Evolutionary conservation across 2,888 invertebrate species (phyloP).

Genomic region (Arge pagana): DNA sequence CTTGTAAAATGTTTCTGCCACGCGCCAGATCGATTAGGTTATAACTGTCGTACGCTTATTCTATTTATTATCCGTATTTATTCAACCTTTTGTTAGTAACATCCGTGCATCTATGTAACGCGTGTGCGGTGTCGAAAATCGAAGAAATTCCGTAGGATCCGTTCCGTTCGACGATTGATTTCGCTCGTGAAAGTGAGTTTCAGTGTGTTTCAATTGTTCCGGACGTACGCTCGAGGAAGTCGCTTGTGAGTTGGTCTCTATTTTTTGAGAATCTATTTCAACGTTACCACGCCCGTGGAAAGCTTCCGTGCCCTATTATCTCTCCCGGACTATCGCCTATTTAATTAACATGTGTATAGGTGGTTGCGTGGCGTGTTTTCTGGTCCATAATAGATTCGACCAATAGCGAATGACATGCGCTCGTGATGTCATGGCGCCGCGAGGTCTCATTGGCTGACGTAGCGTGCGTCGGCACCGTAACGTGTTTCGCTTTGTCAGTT

Average conservation of each 20-base stretch:
- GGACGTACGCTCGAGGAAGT: not conserved
- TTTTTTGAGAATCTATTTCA: not conserved
- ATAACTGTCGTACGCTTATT: constrained; percentile 43
- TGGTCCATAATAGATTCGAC: constrained; percentile 54
- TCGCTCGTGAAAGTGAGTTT: constrained; percentile 12
- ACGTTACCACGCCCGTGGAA: constrained; percentile 40
- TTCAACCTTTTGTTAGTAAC: not conserved
- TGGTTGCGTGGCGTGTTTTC: constrained; percentile 58
- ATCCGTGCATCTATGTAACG: not conserved
- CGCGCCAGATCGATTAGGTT: constrained; percentile 56
- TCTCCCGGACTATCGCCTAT: constrained; percentile 43
- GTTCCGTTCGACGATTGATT: constrained; percentile 5
- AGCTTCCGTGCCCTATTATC: constrained; percentile 36
- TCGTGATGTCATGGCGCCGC: constrained; percentile 49
- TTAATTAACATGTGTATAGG: constrained; percentile 54
- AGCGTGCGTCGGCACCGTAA: constrained; percentile 26
- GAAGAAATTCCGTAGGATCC: constrained; percentile 4
- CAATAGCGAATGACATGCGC: constrained; percentile 47
- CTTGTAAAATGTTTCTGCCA: constrained; percentile 56
- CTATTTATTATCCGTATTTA: not conserved
- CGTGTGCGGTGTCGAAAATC: constrained; percentile 1
- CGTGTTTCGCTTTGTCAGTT: constrained; percentile 26
- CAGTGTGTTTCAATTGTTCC: constrained; percentile 10
- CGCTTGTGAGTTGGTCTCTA: not conserved
- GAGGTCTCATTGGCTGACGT: constrained; percentile 39